phyloP scores from a whole-genome alignment of 2,113 vertebrate species.

The Proterorhinus semilunaris region DNA sequence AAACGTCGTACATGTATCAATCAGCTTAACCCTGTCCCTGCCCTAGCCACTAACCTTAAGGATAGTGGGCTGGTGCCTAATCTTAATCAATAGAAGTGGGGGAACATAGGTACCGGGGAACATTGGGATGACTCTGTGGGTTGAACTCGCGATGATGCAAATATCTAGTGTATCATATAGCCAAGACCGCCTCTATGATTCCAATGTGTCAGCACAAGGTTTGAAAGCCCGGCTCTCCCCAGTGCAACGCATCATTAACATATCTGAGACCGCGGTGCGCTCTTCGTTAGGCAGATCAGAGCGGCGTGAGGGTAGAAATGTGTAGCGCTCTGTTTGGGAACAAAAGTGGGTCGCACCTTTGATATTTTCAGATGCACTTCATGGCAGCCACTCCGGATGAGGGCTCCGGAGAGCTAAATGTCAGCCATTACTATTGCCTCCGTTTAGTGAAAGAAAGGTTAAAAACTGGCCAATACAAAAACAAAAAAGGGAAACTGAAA shows the following conservation, averaged over 20 bases:
- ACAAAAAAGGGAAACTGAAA: neutral
- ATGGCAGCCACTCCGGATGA: slow-evolving; percentile 7
- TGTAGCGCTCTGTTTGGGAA: neutral
- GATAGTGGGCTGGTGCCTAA: too few species aligned
- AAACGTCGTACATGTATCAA: too few species aligned
- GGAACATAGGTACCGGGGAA: too few species aligned
- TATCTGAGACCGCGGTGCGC: neutral
- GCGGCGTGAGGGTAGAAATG: neutral
- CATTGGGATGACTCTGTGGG: too few species aligned
- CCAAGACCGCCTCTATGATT: too few species aligned
- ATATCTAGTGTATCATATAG: too few species aligned
- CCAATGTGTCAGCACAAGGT: too few species aligned
- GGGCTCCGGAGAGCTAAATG: slow-evolving; percentile 28
- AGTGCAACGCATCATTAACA: neutral
- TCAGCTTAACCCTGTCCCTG: too few species aligned
- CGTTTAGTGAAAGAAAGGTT: slow-evolving; percentile 13
- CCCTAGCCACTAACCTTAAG: too few species aligned
- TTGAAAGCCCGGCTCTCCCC: neutral
- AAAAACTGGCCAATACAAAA: slow-evolving; percentile 10
- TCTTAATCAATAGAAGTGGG: too few species aligned
- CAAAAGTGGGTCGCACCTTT: slow-evolving; percentile 24
- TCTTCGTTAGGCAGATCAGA: neutral
- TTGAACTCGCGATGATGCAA: too few species aligned
- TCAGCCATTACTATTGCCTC: slow-evolving; percentile 18
- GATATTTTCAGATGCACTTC: slow-evolving; percentile 42